These are phyloP conservation scores for Octonoba sinensis DNA, from an alignment of 2,888 invertebrate species.

Conservation along the genomic window DNA sequence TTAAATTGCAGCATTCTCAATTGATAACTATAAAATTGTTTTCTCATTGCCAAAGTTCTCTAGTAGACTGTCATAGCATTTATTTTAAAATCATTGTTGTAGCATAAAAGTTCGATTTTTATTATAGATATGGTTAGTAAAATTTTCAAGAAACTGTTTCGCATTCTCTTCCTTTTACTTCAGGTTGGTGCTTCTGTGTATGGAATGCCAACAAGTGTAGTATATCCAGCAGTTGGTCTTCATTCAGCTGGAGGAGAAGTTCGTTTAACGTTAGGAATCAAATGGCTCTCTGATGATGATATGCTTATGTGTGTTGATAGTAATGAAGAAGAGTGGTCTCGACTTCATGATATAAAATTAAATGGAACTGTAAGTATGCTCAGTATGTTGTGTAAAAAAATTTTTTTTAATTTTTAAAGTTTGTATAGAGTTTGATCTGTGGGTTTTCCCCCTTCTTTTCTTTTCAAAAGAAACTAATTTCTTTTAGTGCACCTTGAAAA, in stretches of 20 bases:
- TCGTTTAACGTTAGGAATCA: constrained; percentile 69
- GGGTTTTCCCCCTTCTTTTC: no score
- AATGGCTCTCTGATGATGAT: constrained; percentile 71
- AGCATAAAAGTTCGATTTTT: no score
- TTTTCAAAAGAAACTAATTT: no score
- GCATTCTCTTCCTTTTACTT: constrained; percentile 1
- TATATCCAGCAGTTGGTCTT: constrained; percentile 73
- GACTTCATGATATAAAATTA: constrained; percentile 73
- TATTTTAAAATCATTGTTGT: no score
- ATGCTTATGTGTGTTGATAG: constrained; percentile 74
- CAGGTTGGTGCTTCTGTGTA: constrained; percentile 66
- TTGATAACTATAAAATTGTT: no score
- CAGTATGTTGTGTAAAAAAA: not conserved
- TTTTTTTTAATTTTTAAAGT: not conserved
- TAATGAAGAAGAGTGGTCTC: constrained; percentile 74
- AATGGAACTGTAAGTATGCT: constrained; percentile 72
- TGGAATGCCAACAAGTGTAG: constrained; percentile 69
- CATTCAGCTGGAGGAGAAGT: constrained; percentile 73
- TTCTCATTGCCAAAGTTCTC: no score
- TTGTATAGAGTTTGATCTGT: no score
- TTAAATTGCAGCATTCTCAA: no score
- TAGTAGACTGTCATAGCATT: no score
- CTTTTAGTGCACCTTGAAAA: no score
- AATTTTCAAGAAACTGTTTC: not conserved
- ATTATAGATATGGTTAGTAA: no score